Evolutionary conservation across 2,113 vertebrate genomes (phyloP).

Genomic region (Ophiodon elongatus): DNA sequence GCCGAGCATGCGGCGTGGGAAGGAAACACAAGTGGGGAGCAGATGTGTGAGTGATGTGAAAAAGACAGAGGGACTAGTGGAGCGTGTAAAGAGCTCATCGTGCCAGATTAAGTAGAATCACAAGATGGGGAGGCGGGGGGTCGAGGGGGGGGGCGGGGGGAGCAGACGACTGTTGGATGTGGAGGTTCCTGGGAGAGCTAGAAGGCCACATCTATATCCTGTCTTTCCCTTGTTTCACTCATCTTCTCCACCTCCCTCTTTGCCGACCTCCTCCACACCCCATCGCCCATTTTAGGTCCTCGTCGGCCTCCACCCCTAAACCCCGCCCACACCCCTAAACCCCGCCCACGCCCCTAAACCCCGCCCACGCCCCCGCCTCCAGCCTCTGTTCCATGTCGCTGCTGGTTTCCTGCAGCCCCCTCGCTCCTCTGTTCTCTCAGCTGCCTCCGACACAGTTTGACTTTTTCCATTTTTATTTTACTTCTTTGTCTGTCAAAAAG

Average conservation of each 20-base stretch:
- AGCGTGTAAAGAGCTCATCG: slow-evolving; percentile 17
- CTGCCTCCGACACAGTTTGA: slow-evolving; percentile 21
- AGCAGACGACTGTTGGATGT: slow-evolving; percentile 9
- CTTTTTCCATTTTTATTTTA: background rate
- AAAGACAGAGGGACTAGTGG: slow-evolving; percentile 36
- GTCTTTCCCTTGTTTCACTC: background rate
- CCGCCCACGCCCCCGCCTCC: background rate
- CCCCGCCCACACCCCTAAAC: too few relatives aligned
- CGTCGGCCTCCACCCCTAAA: too few relatives aligned
- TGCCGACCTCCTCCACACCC: too few relatives aligned
- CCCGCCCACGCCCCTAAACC: too few relatives aligned
- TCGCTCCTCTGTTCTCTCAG: background rate
- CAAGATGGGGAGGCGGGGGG: too few relatives aligned
- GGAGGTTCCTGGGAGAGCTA: slow-evolving; percentile 3
- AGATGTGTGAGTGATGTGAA: slow-evolving; percentile 34
- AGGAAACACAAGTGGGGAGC: background rate
- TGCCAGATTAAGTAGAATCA: slow-evolving; percentile 27
- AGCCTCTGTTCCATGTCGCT: slow-evolving; percentile 2
- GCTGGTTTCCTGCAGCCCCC: background rate
- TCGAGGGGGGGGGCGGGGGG: background rate
- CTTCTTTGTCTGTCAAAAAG: background rate
- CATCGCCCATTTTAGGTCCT: too few relatives aligned
- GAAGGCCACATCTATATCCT: background rate
- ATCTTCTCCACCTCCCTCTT: slow-evolving; percentile 1
- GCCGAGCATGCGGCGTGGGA: background rate